Evolutionary conservation across 2,113 vertebrate genomes (phyloP).

Genomic region (Leucosticte australis): DNA sequence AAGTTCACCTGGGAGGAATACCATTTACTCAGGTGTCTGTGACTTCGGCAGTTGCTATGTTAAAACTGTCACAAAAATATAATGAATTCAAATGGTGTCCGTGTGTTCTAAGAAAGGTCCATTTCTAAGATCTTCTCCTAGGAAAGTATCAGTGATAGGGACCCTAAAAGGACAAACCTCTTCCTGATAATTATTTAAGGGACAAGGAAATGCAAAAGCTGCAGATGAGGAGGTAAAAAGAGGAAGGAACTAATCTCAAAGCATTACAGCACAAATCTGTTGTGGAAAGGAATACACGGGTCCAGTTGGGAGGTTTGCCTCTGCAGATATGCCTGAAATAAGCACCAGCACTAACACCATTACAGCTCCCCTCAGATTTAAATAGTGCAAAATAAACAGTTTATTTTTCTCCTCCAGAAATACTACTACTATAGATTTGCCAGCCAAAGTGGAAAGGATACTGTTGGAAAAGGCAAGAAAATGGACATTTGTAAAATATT

Average conservation of each 20-base stretch:
- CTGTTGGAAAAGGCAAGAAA: not conserved
- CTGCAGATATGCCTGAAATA: not conserved
- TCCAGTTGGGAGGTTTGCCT: not conserved
- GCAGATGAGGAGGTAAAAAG: not conserved
- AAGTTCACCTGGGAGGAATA: not conserved
- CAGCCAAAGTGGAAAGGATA: not conserved
- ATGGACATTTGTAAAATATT: not conserved
- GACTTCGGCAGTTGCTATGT: accelerated
- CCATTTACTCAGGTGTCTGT: not conserved
- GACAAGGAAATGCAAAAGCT: not conserved
- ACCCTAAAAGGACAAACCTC: not conserved
- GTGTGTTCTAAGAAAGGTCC: not conserved
- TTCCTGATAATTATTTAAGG: not conserved
- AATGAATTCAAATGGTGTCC: not conserved
- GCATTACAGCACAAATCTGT: not conserved
- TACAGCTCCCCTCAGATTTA: not conserved
- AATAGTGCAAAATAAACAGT: not conserved
- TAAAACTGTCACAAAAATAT: not conserved
- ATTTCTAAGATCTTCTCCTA: not conserved
- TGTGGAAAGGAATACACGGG: accelerated
- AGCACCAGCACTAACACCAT: not conserved
- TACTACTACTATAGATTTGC: not conserved
- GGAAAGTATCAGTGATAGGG: not conserved
- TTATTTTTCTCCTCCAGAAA: not conserved
- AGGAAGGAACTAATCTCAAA: not conserved